A percentile compares a stretch with the other conserved stretches of the same genome.
Conservation (phyloP, 2,797 vertebrate species). For the Lutjanus argentimaculatus region DNA sequence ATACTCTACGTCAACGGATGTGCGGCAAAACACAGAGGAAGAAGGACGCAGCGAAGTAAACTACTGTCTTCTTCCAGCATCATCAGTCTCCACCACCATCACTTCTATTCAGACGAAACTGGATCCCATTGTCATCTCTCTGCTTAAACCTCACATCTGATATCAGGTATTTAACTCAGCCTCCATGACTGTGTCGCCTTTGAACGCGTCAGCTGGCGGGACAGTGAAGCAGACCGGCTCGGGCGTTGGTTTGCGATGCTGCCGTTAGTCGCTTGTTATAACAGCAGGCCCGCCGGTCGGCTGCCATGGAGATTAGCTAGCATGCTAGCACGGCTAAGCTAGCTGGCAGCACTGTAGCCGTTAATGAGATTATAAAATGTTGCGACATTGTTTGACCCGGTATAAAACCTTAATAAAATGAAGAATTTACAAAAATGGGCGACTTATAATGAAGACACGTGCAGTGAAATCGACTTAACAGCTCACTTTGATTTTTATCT, state of each 20-base stretch:
- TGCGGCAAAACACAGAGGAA: slow-evolving; percentile 34
- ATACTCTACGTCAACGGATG: no score
- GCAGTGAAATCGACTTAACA: not conserved
- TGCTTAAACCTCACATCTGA: slow-evolving; percentile 13
- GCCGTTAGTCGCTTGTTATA: slow-evolving; percentile 41
- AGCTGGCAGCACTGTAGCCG: not conserved
- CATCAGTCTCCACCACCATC: slow-evolving; percentile 69
- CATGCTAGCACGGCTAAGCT: slow-evolving; percentile 66
- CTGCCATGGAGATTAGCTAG: slow-evolving; percentile 78
- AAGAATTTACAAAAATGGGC: fast-evolving
- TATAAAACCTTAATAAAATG: fast-evolving
- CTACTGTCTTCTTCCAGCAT: slow-evolving; percentile 75
- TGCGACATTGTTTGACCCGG: not conserved
- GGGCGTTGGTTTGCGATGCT: slow-evolving; percentile 35
- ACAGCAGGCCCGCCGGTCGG: slow-evolving; percentile 55
- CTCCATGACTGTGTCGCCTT: not conserved
- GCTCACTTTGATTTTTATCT: not conserved
- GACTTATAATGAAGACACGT: not conserved
- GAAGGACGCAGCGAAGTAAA: slow-evolving; percentile 36
- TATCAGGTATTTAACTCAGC: slow-evolving; percentile 63
- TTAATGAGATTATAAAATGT: slow-evolving; percentile 32
- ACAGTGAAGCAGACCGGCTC: not conserved
- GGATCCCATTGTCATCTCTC: slow-evolving; percentile 23
- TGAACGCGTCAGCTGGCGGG: not conserved
- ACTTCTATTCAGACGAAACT: slow-evolving; percentile 34